phyloP scores from a whole-genome alignment of 2,113 vertebrate species.

The Anhinga rufa region DNA sequence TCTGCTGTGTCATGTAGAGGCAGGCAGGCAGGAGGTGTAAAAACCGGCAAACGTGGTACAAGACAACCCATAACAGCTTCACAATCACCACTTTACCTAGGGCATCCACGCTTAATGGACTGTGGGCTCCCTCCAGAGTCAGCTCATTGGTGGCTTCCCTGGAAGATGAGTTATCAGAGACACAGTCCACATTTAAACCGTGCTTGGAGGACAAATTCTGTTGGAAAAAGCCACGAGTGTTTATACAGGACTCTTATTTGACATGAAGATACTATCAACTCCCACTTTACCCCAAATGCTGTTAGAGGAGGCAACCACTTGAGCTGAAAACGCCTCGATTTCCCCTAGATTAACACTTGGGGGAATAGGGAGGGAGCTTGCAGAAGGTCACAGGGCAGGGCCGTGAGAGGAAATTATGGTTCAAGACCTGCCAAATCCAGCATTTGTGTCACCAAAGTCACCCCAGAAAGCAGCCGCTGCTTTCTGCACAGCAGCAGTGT shows the following conservation, averaged over 20 bases:
- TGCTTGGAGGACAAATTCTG: conserved; percentile 75
- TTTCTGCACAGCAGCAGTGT: background rate
- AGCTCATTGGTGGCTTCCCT: conserved; percentile 75
- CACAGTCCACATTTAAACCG: conserved; percentile 66
- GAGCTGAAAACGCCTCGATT: background rate
- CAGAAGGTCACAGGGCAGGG: background rate
- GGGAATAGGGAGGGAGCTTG: background rate
- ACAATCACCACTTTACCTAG: background rate
- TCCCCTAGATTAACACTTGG: accelerated
- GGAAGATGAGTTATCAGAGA: conserved; percentile 72
- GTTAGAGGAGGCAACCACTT: background rate
- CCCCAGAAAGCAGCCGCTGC: background rate
- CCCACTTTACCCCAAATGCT: background rate
- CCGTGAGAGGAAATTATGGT: background rate
- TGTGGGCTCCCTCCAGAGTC: conserved; percentile 39
- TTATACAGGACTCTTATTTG: background rate
- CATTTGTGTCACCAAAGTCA: accelerated
- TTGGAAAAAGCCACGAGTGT: conserved; percentile 36
- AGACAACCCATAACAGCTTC: background rate
- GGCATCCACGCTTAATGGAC: background rate
- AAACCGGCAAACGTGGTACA: accelerated
- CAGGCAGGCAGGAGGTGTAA: background rate
- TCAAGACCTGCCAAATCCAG: background rate
- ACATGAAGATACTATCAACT: background rate
- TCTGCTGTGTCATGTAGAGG: background rate